phyloP scores from a whole-genome alignment of 1,140 invertebrate species.

The Zeugodacus cucurbitae region DNA sequence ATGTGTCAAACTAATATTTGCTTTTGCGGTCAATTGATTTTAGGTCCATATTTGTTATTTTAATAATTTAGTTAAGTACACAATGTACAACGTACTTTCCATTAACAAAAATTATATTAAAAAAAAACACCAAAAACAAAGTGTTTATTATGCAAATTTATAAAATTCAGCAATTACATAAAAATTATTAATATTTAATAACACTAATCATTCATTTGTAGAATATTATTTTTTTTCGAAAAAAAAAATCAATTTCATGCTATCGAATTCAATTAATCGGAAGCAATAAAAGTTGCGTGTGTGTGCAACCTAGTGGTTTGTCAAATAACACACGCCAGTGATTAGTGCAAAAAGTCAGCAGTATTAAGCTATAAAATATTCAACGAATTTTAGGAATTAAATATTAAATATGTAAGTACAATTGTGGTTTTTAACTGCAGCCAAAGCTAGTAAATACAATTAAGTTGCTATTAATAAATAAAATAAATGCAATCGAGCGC shows the following conservation, averaged over 20 bases:
- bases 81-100: no score
- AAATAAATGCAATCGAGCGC: background rate
- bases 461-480: background rate
- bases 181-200: background rate
- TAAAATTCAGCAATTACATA: background rate
- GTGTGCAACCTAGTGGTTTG: background rate
- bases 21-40: background rate
- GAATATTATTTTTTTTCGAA: background rate
- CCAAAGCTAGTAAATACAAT: background rate
- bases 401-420: constrained; percentile 1
- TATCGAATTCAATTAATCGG: constrained; percentile 12
- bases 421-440: constrained; percentile 13
- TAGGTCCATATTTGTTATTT: background rate
- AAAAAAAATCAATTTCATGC: background rate
- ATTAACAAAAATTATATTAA: no score
- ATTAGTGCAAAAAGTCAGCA: constrained; percentile 22
- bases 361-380: constrained; percentile 35
- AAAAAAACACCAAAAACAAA: no score
- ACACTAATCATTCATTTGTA: background rate
- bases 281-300: background rate
- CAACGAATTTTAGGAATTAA: constrained; percentile 1
- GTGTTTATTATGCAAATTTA: background rate
- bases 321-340: background rate
- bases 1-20: background rate
- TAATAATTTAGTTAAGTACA: background rate